A percentile compares a stretch with the other conserved stretches of the same genome.
Evolutionary conservation across 2,113 vertebrate genomes (phyloP).

Genomic region (Ictidomys tridecemlineatus): DNA sequence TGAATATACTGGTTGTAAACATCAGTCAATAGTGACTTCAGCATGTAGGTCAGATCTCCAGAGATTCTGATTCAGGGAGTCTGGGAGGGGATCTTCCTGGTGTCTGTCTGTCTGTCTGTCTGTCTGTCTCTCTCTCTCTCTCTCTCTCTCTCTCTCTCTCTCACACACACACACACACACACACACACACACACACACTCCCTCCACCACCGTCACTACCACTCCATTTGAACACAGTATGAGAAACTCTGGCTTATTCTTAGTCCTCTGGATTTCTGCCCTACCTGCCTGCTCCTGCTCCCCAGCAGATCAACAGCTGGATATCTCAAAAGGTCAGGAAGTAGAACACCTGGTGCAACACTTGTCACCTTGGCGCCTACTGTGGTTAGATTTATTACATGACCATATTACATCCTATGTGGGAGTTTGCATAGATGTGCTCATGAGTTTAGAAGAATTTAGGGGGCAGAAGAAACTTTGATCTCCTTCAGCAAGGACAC

Average conservation of each 20-base stretch:
- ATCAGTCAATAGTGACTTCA: neutral
- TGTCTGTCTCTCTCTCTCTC: too few species aligned
- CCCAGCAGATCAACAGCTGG: slow-evolving; percentile 30
- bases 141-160: too few species aligned
- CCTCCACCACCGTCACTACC: neutral
- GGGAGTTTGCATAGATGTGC: slow-evolving; percentile 19
- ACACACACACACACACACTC: too few species aligned
- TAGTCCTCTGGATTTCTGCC: neutral
- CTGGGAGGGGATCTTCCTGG: neutral
- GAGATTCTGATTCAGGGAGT: slow-evolving; percentile 7
- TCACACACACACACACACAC: too few species aligned
- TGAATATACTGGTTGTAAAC: neutral
- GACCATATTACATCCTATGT: neutral
- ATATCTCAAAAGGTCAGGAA: neutral
- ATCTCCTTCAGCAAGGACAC: neutral
- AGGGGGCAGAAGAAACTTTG: neutral
- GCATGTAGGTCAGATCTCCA: neutral
- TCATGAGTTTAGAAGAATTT: neutral
- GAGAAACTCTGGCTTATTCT: neutral
- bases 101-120: rapidly evolving
- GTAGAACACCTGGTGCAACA: neutral
- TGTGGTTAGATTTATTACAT: neutral
- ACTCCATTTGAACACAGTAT: neutral
- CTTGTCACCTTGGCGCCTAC: neutral
- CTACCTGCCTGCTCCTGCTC: neutral